Evolutionary conservation across 1,140 invertebrate species (phyloP).

Genomic region (Campoletis sonorensis): DNA sequence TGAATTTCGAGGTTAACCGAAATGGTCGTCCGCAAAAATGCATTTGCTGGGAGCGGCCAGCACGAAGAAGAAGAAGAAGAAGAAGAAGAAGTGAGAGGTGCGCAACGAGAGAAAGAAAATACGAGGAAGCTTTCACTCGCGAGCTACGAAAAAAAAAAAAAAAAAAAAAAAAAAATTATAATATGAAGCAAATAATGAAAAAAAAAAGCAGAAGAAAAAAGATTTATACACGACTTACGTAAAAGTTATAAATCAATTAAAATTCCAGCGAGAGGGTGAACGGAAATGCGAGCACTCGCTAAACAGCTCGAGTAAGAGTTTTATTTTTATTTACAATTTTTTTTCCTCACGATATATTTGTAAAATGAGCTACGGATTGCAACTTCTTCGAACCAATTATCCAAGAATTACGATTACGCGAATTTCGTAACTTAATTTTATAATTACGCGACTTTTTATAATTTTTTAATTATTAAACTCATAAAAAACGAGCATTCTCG

Average conservation of each 20-base stretch:
- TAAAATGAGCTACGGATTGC: background rate
- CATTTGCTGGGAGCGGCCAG: constrained; percentile 5
- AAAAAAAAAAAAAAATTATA: background rate
- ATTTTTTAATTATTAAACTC: too few species aligned
- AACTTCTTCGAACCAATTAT: too few species aligned
- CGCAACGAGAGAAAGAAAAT: background rate
- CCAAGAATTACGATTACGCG: too few species aligned
- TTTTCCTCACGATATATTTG: background rate
- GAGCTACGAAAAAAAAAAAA: too few species aligned
- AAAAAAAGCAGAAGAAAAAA: background rate
- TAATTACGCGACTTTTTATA: too few species aligned
- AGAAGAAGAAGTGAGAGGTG: background rate
- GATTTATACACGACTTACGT: background rate
- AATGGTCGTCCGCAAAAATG: constrained; percentile 43
- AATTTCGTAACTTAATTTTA: too few species aligned
- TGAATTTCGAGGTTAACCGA: too few species aligned
- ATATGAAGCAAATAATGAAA: too few species aligned
- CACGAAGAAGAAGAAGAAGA: too few species aligned
- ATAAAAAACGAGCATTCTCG: too few species aligned
- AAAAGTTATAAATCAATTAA: constrained; percentile 13
- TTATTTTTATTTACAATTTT: too few species aligned
- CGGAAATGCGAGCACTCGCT: background rate
- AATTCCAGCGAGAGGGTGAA: background rate
- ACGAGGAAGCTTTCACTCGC: constrained; percentile 11
- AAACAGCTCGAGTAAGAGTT: background rate